Percentiles rank a stretch among this genome's conserved stretches.
phyloP scores from a whole-genome alignment of 2,888 invertebrate species.

The Acrobasis suavella region DNA sequence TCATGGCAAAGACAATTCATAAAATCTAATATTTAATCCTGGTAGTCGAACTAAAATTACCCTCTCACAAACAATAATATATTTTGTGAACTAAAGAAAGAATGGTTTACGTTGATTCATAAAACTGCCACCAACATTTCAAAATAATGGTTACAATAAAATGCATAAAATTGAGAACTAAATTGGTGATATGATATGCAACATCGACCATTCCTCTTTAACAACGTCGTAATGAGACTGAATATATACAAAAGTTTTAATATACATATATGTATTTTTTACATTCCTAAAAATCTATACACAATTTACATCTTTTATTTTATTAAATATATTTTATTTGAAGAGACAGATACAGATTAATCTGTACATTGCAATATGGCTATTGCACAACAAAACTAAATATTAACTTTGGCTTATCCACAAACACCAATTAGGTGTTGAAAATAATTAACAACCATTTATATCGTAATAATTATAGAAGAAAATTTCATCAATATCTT shows the following conservation, averaged over 20 bases:
- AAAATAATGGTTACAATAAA: constrained; percentile 21
- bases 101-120: constrained; percentile 22
- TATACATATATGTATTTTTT: constrained; percentile 65
- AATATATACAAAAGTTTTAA: constrained; percentile 66
- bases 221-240: constrained; percentile 40
- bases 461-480: constrained; percentile 34
- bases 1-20: constrained; percentile 50
- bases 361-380: constrained; percentile 78
- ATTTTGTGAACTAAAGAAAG: constrained; percentile 22
- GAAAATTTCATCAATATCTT: constrained; percentile 44
- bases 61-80: constrained; percentile 56
- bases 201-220: constrained; percentile 49
- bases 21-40: constrained; percentile 50
- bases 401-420: constrained; percentile 80
- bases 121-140: constrained; percentile 22
- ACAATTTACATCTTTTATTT: constrained; percentile 75
- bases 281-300: constrained; percentile 67
- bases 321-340: constrained; percentile 56
- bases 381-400: constrained; percentile 79
- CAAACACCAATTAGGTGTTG: constrained; percentile 59
- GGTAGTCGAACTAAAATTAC: constrained; percentile 70
- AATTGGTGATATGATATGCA: constrained; percentile 55
- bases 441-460: constrained; percentile 51
- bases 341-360: constrained; percentile 63
- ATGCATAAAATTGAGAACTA: constrained; percentile 39